Evolutionary conservation across 2,113 vertebrate genomes (phyloP).

Genomic region (Hypanus sabinus): DNA sequence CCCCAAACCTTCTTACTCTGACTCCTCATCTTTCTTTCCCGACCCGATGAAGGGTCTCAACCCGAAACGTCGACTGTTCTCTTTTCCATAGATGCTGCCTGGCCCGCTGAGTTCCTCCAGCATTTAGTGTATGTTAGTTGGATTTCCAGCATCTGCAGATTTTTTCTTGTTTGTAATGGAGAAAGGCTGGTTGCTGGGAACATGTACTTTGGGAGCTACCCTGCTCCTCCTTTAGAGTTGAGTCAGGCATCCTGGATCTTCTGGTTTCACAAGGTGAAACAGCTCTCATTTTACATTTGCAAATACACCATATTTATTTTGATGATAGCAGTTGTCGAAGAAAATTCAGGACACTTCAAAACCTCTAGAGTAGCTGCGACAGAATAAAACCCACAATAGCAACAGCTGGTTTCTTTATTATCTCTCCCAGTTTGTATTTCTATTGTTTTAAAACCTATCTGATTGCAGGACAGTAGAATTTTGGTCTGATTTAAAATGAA

Average conservation of each 20-base stretch:
- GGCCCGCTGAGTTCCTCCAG: no score
- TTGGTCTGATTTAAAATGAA: not conserved
- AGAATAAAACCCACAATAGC: not conserved
- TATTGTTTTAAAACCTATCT: not conserved
- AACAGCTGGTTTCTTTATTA: not conserved
- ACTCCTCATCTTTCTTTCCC: no score
- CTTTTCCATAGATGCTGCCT: no score
- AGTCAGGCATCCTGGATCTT: not conserved
- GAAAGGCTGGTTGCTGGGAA: not conserved
- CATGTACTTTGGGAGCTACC: not conserved
- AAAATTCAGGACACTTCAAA: not conserved
- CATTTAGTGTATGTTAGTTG: no score
- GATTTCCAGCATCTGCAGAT: no score
- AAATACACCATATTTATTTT: not conserved
- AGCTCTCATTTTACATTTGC: not conserved
- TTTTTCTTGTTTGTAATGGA: not conserved
- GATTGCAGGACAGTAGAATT: not conserved
- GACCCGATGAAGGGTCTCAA: no score
- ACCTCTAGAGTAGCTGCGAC: not conserved
- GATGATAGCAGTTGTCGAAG: not conserved
- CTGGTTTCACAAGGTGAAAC: not conserved
- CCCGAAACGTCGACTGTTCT: no score
- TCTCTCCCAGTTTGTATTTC: not conserved
- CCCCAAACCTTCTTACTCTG: no score
- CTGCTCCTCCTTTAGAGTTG: not conserved